Percentiles rank a stretch among this genome's conserved stretches.
Evolutionary conservation across 2,797 vertebrate genomes (phyloP).

Genomic region (Cirrhinus mrigala): DNA sequence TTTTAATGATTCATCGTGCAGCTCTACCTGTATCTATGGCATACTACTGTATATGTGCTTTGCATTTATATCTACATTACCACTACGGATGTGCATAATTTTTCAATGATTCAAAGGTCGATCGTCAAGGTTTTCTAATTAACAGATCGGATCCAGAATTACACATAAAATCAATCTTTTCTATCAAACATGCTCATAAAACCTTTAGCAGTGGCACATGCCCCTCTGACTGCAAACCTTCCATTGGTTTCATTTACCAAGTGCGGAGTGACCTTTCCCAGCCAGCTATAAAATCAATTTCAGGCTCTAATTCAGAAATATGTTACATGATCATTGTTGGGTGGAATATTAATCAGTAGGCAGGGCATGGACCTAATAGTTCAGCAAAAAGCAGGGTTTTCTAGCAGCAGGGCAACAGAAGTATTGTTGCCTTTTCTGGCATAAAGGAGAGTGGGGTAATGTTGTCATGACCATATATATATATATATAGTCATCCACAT

Average conservation of each 20-base stretch:
- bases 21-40: neutral
- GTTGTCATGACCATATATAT: no score
- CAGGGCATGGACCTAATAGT: constrained; percentile 62
- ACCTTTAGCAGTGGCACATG: constrained; percentile 42
- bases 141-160: constrained; percentile 35
- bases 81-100: neutral
- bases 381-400: constrained; percentile 63
- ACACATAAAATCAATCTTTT: constrained; percentile 41
- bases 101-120: constrained; percentile 2
- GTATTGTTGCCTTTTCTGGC: neutral
- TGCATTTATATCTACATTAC: neutral
- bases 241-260: constrained; percentile 59
- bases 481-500: no score
- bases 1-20: no score
- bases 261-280: constrained; percentile 71
- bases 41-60: neutral
- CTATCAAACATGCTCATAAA: constrained; percentile 54
- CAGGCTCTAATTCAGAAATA: constrained; percentile 72
- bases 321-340: constrained; percentile 72
- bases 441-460: neutral
- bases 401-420: constrained; percentile 1
- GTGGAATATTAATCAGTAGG: constrained; percentile 72
- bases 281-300: constrained; percentile 68
- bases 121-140: constrained; percentile 10
- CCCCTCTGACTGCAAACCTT: constrained; percentile 51